Conservation (phyloP, 2,888 invertebrate species). For the Cheilosia pagana region DNA sequence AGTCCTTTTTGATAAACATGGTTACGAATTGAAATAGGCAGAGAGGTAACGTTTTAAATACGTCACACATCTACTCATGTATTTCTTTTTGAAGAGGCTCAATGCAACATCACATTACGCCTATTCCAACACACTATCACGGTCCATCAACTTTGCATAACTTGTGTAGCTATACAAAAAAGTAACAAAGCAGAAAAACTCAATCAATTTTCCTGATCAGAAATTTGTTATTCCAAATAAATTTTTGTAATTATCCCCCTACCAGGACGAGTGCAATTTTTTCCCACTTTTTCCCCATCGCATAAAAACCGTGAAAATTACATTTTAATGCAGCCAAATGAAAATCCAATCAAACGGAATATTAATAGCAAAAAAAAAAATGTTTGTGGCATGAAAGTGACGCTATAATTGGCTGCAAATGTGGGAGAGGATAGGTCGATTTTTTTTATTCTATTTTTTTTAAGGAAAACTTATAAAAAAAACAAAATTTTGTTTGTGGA, state of each 20-base stretch:
- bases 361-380: constrained; percentile 44
- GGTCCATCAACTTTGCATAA: not conserved
- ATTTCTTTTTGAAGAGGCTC: too few species aligned
- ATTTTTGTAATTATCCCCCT: constrained; percentile 26
- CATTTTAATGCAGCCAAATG: constrained; percentile 67
- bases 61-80: too few species aligned
- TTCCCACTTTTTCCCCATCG: constrained; percentile 2
- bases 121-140: too few species aligned
- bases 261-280: not conserved
- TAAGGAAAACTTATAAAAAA: not conserved
- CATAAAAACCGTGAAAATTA: constrained; percentile 26
- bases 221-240: constrained; percentile 13
- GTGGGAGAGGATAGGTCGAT: not conserved
- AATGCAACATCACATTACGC: too few species aligned
- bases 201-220: constrained; percentile 27
- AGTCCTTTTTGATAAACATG: too few species aligned
- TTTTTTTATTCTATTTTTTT: not conserved
- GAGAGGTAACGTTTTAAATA: too few species aligned
- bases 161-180: not conserved
- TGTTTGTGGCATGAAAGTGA: constrained; percentile 28
- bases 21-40: too few species aligned
- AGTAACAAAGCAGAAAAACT: not conserved
- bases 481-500: not conserved
- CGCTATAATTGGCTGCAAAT: constrained; percentile 38
- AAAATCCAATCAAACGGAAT: constrained; percentile 70